phyloP scores from a whole-genome alignment of 2,797 vertebrate species.

The Sternotherus odoratus region DNA sequence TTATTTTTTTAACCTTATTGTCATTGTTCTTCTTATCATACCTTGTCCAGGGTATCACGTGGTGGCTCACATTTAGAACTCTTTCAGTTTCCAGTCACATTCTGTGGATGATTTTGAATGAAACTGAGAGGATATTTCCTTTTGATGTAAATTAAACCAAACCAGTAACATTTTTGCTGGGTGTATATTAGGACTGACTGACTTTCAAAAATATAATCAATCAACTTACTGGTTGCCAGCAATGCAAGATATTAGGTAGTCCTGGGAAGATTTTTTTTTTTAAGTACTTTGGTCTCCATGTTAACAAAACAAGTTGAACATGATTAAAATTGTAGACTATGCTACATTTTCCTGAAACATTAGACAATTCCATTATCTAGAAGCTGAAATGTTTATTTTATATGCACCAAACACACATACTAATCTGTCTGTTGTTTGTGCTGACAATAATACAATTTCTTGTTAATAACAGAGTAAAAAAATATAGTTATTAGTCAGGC shows the following conservation, averaged over 20 bases:
- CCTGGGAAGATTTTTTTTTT: neutral
- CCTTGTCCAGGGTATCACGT: neutral
- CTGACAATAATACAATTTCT: neutral
- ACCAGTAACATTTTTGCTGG: neutral
- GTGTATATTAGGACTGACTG: neutral
- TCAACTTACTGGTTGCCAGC: neutral
- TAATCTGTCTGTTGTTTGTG: conserved; percentile 7
- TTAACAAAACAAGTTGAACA: neutral
- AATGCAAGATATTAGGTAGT: neutral
- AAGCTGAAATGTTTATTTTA: neutral
- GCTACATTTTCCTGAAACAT: neutral
- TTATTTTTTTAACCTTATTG: neutral
- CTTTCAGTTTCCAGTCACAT: neutral
- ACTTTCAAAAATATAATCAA: neutral
- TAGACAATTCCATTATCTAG: neutral
- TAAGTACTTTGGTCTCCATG: neutral
- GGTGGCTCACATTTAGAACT: accelerated
- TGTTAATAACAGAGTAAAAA: neutral
- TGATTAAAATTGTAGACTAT: neutral
- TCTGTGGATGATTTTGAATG: neutral
- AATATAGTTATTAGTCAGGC: neutral
- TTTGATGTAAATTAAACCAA: accelerated
- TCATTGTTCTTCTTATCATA: accelerated
- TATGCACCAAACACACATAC: neutral
- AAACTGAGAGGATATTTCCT: neutral